phyloP scores from a whole-genome alignment of 2,797 vertebrate species.

The Gambusia yucatana region DNA sequence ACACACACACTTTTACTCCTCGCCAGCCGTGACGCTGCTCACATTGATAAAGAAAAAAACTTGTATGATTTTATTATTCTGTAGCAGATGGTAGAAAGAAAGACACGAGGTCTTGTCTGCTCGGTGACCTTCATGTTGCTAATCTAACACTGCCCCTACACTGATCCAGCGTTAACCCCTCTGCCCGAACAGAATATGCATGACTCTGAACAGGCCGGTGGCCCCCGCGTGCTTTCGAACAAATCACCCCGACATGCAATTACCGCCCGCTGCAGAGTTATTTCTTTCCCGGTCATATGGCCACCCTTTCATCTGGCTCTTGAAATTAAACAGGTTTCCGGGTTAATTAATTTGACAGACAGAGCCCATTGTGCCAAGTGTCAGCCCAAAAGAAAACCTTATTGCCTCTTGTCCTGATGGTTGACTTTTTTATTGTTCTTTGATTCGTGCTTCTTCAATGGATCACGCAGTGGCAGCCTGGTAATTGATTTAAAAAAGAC shows the following conservation, averaged over 20 bases:
- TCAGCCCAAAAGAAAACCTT: conserved; percentile 69
- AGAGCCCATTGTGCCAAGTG: conserved; percentile 74
- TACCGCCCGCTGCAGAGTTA: conserved; percentile 70
- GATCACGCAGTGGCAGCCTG: conserved; percentile 30
- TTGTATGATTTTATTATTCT: conserved; percentile 66
- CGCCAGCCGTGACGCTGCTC: conserved; percentile 37
- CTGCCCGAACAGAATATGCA: conserved; percentile 69
- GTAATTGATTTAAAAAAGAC: conserved; percentile 73
- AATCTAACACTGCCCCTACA: conserved; percentile 72
- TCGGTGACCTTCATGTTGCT: conserved; percentile 72
- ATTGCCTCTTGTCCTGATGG: conserved; percentile 70
- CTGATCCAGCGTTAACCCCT: conserved; percentile 76
- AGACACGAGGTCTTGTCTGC: conserved; percentile 51
- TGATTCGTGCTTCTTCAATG: conserved; percentile 58
- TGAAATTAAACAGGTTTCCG: conserved; percentile 75
- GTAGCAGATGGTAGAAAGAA: conserved; percentile 73
- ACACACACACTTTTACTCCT: neutral
- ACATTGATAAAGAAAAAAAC: conserved; percentile 44
- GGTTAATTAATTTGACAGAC: conserved; percentile 83
- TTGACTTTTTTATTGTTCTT: conserved; percentile 74
- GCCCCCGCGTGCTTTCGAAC: conserved; percentile 60
- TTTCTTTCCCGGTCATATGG: conserved; percentile 65
- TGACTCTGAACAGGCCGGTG: conserved; percentile 63
- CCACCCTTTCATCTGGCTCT: conserved; percentile 64
- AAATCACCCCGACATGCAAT: conserved; percentile 81